phyloP scores from a whole-genome alignment of 2,113 vertebrate species.

The Leptocoma aspasia region DNA sequence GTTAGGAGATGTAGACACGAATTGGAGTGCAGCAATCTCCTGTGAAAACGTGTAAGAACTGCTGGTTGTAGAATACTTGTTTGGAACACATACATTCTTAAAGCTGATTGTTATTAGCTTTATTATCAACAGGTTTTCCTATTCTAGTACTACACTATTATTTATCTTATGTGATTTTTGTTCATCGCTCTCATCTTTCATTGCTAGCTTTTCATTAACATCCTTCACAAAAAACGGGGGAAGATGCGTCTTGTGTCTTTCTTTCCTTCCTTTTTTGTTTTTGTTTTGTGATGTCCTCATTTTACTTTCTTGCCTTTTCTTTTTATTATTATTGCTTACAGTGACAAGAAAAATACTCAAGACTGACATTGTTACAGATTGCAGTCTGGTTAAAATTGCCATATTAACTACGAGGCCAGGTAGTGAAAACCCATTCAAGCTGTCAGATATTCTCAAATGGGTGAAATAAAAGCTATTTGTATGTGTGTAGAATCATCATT shows the following conservation, averaged over 20 bases:
- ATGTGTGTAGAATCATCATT: slow-evolving; percentile 36
- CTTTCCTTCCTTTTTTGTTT: neutral
- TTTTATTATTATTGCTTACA: slow-evolving; percentile 9
- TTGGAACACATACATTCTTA: neutral
- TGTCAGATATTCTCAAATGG: slow-evolving; percentile 55
- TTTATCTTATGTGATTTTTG: neutral
- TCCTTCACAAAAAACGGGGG: neutral
- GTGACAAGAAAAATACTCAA: slow-evolving; percentile 46
- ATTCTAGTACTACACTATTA: neutral
- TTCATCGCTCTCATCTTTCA: neutral
- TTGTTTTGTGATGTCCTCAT: neutral
- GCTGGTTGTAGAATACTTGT: neutral
- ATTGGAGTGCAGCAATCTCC: neutral
- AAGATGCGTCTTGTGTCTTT: neutral
- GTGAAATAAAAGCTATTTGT: slow-evolving; percentile 53
- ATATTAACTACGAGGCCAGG: slow-evolving; percentile 29
- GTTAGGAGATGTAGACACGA: neutral
- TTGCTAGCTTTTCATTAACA: neutral
- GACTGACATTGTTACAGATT: slow-evolving; percentile 33
- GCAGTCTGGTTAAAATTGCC: slow-evolving; percentile 45
- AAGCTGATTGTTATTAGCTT: neutral
- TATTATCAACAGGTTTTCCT: neutral
- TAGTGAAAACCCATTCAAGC: slow-evolving; percentile 46
- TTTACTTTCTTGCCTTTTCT: slow-evolving; percentile 15
- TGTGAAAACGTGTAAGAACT: neutral